A percentile compares a stretch with the other conserved stretches of the same genome.
Conservation (phyloP, 2,113 vertebrate species). For the Crotalus horridus region DNA sequence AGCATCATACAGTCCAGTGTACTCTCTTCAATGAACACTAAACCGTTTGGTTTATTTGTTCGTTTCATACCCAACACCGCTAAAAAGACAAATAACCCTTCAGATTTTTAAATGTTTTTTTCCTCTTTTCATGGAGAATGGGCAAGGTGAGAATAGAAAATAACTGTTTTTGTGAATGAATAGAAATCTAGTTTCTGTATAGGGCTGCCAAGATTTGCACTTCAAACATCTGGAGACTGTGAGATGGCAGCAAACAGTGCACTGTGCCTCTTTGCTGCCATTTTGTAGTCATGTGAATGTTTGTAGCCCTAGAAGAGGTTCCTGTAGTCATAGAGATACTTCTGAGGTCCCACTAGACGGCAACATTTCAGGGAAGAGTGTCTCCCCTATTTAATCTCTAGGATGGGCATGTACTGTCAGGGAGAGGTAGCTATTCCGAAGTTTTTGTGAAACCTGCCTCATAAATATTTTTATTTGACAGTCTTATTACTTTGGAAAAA, state of each 20-base stretch:
- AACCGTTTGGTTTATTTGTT: not conserved
- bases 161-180: no score
- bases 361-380: fast-evolving
- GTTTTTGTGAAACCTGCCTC: not conserved
- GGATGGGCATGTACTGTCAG: not conserved
- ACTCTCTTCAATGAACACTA: not conserved
- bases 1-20: not conserved
- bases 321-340: not conserved
- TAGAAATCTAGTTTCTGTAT: not conserved
- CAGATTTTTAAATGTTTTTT: not conserved
- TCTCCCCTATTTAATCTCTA: not conserved
- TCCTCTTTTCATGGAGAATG: not conserved
- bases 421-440: not conserved
- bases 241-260: not conserved
- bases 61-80: not conserved
- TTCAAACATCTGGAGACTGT: not conserved
- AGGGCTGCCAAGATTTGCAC: not conserved
- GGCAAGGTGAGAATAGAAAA: not conserved
- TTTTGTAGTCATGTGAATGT: not conserved
- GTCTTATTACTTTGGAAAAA: constrained; percentile 68
- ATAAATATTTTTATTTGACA: constrained; percentile 7
- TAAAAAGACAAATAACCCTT: not conserved
- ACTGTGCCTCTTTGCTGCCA: not conserved
- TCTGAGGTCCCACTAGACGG: no score
- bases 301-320: not conserved